Evolutionary conservation across 2,113 vertebrate species (phyloP), one percentile per base, ranked within the genome.

Genomic region (Butastur rufipennis): DNA sequence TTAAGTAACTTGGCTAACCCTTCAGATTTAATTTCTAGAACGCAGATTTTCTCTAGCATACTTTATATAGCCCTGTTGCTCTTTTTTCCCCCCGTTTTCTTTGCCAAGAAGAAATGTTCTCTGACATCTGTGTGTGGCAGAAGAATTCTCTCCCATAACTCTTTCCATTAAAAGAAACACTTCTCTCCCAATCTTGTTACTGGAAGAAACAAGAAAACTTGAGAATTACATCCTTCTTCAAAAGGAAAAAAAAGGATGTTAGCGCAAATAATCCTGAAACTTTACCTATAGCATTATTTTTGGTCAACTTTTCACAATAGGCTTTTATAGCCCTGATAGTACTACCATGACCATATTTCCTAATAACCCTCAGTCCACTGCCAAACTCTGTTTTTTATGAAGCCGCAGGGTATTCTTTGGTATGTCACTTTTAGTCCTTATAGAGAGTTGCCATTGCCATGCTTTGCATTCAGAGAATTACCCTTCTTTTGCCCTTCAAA

Each of bases 51-150:
- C 81, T 66, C 58, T 18, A 83, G 34, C 42, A 21, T 20, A 59
- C 81, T 95, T 93, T 96, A 89, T 78, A 81, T 72, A 88, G 94
- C 40, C 52, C 71, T 77, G 59, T 20, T 68, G 66, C 48, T 92
- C 61, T 42, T 48, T 40, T n/a, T 45, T 18, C 16, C 10, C 32
- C 52, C 34, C 53, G 13, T 87, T 65, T 83, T 72, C 78, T 65
- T 74, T 92, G 82, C 86, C 83, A 95, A 92, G 40, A 75, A 96
- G 94, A 91, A 95, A 95, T 97, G 93, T 95, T 93, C 90, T 96
- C 84, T 81, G 91, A 97, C 96, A 98, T 95, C 97, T 97, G 96
- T 93, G 97, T 68, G 86, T 93, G 88, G 94, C 92, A 98, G 97
- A 94, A 97, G 68, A 96, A 97, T 91, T 97, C 92, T 88, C 93